phyloP scores from a whole-genome alignment of 2,888 invertebrate species.

The Aphodius sticticus region DNA sequence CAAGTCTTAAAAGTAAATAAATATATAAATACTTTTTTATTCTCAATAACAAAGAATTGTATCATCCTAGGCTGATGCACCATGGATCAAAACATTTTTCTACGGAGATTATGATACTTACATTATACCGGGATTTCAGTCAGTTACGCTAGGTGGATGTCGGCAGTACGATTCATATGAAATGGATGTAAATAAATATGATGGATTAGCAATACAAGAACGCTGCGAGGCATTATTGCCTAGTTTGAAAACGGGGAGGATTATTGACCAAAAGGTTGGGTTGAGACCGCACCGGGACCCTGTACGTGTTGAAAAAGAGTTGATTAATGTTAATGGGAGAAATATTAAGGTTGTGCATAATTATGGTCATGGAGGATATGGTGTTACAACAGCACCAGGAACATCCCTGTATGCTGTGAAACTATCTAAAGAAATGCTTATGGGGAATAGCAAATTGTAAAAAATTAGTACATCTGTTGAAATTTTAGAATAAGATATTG shows the following conservation, averaged over 20 bases:
- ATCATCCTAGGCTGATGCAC: slow-evolving; percentile 71
- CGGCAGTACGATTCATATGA: slow-evolving; percentile 84
- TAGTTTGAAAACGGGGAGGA: slow-evolving; percentile 65
- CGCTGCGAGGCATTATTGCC: slow-evolving; percentile 82
- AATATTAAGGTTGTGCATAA: slow-evolving; percentile 82
- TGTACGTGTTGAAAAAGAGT: slow-evolving; percentile 76
- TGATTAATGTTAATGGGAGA: slow-evolving; percentile 55
- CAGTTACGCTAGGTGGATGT: slow-evolving; percentile 85
- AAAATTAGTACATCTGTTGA: background rate
- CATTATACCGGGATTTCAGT: slow-evolving; percentile 78
- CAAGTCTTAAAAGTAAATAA: slow-evolving; percentile 76
- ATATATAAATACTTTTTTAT: slow-evolving; percentile 12
- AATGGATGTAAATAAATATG: slow-evolving; percentile 71
- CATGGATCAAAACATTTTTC: slow-evolving; percentile 89
- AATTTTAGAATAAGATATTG: background rate
- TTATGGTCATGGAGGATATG: slow-evolving; percentile 96
- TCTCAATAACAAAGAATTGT: background rate
- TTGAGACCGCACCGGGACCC: slow-evolving; percentile 82
- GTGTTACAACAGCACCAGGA: slow-evolving; percentile 89
- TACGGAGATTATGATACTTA: slow-evolving; percentile 89
- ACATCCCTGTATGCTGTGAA: slow-evolving; percentile 80
- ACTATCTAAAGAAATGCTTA: slow-evolving; percentile 67
- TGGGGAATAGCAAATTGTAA: slow-evolving; percentile 55
- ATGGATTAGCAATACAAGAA: slow-evolving; percentile 79
- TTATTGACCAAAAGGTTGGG: slow-evolving; percentile 76